phyloP scores from a whole-genome alignment of 2,113 vertebrate species.

The Talpa occidentalis region DNA sequence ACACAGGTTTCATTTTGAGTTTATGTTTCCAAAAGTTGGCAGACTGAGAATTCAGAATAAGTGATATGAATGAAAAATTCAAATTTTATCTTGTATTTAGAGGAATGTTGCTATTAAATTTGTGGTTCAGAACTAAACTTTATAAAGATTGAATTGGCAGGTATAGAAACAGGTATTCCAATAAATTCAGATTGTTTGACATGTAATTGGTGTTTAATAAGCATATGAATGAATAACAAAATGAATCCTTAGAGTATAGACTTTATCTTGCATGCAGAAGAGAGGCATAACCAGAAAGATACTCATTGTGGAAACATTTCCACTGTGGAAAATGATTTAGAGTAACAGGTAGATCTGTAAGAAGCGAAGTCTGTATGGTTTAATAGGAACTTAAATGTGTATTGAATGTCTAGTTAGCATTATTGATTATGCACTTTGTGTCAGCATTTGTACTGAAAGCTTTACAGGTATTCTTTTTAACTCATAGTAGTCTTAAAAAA shows the following conservation, averaged over 20 bases:
- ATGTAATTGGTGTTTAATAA: neutral
- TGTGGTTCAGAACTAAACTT: slow-evolving; percentile 16
- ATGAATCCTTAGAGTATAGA: neutral
- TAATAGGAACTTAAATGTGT: neutral
- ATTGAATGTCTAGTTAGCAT: neutral
- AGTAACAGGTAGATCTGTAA: neutral
- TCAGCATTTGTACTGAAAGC: neutral
- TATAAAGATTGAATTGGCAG: slow-evolving; percentile 12
- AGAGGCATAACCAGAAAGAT: neutral
- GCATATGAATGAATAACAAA: neutral
- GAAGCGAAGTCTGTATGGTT: neutral
- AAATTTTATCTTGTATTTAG: slow-evolving; percentile 47
- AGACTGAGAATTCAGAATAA: neutral
- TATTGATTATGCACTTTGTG: neutral
- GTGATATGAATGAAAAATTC: neutral
- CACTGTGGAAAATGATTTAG: neutral
- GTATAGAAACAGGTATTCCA: slow-evolving; percentile 2
- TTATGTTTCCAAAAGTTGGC: neutral
- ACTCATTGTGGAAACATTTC: neutral
- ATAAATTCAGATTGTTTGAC: neutral
- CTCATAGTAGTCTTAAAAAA: neutral
- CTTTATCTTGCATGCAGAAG: neutral
- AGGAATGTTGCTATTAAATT: neutral
- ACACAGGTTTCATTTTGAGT: neutral
- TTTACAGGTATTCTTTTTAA: slow-evolving; percentile 44